These are phyloP conservation scores for fruit fly (Drosophila melanogaster) DNA, from an alignment of 1,140 invertebrate species.

Conservation along the genomic window DNA sequence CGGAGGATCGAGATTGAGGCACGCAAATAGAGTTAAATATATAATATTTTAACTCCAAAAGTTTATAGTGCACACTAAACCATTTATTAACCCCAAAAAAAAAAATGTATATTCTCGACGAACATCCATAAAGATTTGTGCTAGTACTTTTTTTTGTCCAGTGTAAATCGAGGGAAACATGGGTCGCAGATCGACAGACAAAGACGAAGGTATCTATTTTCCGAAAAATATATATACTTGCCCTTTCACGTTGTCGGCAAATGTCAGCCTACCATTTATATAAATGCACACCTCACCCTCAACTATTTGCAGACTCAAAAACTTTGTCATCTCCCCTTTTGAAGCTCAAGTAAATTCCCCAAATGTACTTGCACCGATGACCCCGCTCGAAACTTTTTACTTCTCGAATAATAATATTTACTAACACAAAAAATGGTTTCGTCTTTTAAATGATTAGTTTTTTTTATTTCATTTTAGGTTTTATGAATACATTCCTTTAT, in stretches of 20 bases:
- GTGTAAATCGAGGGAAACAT: constrained; percentile 1
- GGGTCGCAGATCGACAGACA: constrained; percentile 19
- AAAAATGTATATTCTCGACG: no score
- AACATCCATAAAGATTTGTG: no score
- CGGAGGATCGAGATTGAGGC: constrained; percentile 6
- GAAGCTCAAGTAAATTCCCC: background rate
- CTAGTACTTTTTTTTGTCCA: no score
- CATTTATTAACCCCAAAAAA: no score
- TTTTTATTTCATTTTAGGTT: no score
- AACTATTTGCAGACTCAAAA: constrained; percentile 16
- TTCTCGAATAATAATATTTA: constrained; percentile 35
- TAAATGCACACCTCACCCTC: constrained; percentile 4
- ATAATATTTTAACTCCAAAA: background rate
- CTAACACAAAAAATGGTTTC: no score
- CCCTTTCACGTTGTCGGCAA: constrained; percentile 46
- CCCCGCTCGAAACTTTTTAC: constrained; percentile 68
- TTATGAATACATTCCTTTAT: no score
- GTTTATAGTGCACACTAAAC: no score
- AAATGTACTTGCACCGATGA: constrained; percentile 12
- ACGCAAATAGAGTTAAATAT: no score
- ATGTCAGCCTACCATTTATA: constrained; percentile 20
- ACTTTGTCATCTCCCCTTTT: background rate
- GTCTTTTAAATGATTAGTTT: no score
- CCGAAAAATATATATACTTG: constrained; percentile 23
- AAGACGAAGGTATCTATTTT: constrained; percentile 33